A percentile compares a stretch with the other conserved stretches of the same genome.
These are phyloP conservation scores for Pseudomyrmex pallidus DNA, from an alignment of 1,140 invertebrate genomes.

Conservation along the genomic window DNA sequence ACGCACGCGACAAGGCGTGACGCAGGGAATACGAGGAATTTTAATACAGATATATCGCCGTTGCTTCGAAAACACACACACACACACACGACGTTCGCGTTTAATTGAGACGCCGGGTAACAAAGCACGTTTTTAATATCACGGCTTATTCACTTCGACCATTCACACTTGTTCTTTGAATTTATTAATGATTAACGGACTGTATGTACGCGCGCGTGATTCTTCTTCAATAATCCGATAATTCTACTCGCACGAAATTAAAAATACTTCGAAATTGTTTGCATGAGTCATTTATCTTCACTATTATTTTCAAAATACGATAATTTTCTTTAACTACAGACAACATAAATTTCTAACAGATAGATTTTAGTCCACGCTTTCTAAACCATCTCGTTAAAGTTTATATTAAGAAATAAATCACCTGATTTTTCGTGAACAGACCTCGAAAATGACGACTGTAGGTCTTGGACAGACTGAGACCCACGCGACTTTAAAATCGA, in stretches of 20 bases:
- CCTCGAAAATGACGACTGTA: too few relatives aligned
- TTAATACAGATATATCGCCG: conserved; percentile 46
- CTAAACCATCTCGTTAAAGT: not conserved
- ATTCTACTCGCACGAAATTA: not conserved
- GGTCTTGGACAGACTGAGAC: too few relatives aligned
- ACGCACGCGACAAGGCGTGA: conserved; percentile 55
- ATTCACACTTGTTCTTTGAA: not conserved
- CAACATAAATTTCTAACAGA: too few relatives aligned
- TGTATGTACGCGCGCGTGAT: too few relatives aligned
- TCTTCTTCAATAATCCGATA: not conserved
- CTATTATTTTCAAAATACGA: not conserved
- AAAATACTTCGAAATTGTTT: conserved; percentile 7
- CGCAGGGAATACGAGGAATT: conserved; percentile 53
- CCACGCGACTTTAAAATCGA: too few relatives aligned
- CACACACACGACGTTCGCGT: not conserved
- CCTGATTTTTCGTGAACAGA: too few relatives aligned
- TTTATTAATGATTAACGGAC: conserved; percentile 14
- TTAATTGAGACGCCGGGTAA: conserved; percentile 49
- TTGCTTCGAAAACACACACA: conserved; percentile 27
- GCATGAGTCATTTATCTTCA: not conserved
- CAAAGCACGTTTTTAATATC: conserved; percentile 26
- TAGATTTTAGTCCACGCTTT: too few relatives aligned
- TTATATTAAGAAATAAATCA: not conserved
- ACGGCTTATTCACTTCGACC: conserved; percentile 16
- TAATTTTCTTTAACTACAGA: not conserved